These are phyloP conservation scores for Beris chalybata DNA, from an alignment of 2,888 invertebrate species.

Conservation along the genomic window DNA sequence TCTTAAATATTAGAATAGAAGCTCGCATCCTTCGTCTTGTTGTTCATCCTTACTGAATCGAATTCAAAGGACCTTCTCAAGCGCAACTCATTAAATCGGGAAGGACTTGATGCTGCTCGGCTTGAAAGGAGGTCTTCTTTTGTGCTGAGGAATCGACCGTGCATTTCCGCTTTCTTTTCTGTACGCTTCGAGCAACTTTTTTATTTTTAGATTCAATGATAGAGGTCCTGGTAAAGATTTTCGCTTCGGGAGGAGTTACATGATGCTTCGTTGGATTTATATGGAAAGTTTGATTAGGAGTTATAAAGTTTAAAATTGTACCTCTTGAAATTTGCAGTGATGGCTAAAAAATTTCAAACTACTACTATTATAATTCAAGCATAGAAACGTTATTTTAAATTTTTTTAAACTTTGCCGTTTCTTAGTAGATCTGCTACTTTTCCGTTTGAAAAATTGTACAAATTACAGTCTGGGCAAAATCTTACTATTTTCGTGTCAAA, in stretches of 20 bases:
- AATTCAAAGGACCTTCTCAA: conserved; percentile 30
- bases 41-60: neutral
- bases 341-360: neutral
- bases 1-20: conserved; percentile 2
- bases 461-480: no score
- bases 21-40: neutral
- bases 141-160: conserved; percentile 44
- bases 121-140: conserved; percentile 37
- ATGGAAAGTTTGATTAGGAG: neutral
- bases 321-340: neutral
- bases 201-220: conserved; percentile 8
- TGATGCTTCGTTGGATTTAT: conserved; percentile 5
- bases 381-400: no score
- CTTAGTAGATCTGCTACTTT: no score
- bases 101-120: conserved; percentile 23
- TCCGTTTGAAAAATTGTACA: no score
- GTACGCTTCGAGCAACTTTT: conserved; percentile 13
- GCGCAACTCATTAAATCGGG: conserved; percentile 39
- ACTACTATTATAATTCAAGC: no score
- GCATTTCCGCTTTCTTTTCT: conserved; percentile 42
- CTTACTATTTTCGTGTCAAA: no score
- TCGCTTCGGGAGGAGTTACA: neutral
- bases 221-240: neutral
- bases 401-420: no score
- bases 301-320: neutral